These are phyloP conservation scores for Choristoneura fumiferana DNA, from an alignment of 1,140 invertebrate species.

Conservation along the genomic window DNA sequence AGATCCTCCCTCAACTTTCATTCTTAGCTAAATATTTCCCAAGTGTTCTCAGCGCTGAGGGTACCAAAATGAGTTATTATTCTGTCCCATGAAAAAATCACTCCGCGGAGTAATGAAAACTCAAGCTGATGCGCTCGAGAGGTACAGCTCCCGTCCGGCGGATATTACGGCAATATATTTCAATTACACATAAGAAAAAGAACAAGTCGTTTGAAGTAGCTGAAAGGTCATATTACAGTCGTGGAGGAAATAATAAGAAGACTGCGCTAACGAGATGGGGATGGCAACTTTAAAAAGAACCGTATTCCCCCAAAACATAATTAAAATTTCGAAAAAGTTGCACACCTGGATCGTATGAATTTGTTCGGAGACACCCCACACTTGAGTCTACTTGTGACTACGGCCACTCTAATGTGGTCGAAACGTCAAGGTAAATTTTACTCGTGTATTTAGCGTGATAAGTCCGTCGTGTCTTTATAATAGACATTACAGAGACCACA, in stretches of 20 bases:
- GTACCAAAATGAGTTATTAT: conserved; percentile 73
- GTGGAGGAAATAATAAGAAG: conserved; percentile 69
- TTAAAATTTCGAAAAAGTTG: conserved; percentile 25
- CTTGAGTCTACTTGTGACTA: no score
- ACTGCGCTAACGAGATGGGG: conserved; percentile 59
- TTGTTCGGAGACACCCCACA: no score
- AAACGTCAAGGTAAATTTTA: no score
- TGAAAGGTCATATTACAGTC: conserved; percentile 72
- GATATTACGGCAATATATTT: conserved; percentile 78
- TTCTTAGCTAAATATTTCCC: conserved; percentile 44
- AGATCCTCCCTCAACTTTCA: conserved; percentile 38
- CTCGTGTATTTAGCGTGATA: no score
- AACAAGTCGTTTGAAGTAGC: conserved; percentile 75
- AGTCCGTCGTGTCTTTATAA: no score
- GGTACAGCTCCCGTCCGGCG: conserved; percentile 63
- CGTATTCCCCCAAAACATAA: conserved; percentile 40
- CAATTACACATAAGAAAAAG: conserved; percentile 78
- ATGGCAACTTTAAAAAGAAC: conserved; percentile 64
- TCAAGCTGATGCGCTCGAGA: conserved; percentile 67
- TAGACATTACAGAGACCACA: no score
- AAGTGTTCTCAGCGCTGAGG: conserved; percentile 43
- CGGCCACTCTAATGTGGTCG: no score
- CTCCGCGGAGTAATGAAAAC: conserved; percentile 73
- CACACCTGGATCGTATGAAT: no score
- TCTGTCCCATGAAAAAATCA: conserved; percentile 70